Conservation (phyloP, 2,888 invertebrate genomes). For the Gordius sp. region DNA sequence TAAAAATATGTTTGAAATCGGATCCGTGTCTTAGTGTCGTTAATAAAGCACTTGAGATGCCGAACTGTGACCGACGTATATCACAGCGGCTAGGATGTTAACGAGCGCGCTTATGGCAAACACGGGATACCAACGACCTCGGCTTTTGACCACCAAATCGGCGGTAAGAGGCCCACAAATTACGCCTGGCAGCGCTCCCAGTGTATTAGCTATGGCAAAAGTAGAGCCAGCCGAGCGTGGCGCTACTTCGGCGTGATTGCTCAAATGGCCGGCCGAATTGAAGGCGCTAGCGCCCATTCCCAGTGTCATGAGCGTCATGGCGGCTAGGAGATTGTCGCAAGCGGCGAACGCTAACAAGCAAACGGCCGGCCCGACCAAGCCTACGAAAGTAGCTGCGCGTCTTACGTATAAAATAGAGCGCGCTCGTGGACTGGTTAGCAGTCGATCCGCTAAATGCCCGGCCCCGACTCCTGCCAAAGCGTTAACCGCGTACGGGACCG, state of each 20-base stretch:
- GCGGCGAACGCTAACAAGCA: constrained; percentile 44
- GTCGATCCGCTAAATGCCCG: constrained; percentile 44
- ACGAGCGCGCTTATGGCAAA: constrained; percentile 44
- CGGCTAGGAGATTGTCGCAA: constrained; percentile 41
- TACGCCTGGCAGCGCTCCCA: constrained; percentile 48
- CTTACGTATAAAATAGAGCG: constrained; percentile 40
- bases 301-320: constrained; percentile 43
- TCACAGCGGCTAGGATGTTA: constrained; percentile 44
- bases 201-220: constrained; percentile 47
- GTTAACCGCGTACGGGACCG: constrained; percentile 46
- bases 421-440: constrained; percentile 38
- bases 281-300: constrained; percentile 48
- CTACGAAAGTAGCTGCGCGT: constrained; percentile 44
- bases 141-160: constrained; percentile 41
- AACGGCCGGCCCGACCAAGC: constrained; percentile 43
- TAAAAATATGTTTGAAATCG: too few relatives aligned
- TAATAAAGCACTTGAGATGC: constrained; percentile 13
- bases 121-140: constrained; percentile 46
- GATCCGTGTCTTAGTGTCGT: not conserved
- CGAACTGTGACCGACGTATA: constrained; percentile 45
- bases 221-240: constrained; percentile 49
- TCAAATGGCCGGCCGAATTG: constrained; percentile 47
- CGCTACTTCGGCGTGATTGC: constrained; percentile 49
- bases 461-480: constrained; percentile 43
- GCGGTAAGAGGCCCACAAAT: constrained; percentile 49